Base-by-base conservation (phyloP, 2,797 vertebrate species). In the Glossophaga mutica region DNA sequence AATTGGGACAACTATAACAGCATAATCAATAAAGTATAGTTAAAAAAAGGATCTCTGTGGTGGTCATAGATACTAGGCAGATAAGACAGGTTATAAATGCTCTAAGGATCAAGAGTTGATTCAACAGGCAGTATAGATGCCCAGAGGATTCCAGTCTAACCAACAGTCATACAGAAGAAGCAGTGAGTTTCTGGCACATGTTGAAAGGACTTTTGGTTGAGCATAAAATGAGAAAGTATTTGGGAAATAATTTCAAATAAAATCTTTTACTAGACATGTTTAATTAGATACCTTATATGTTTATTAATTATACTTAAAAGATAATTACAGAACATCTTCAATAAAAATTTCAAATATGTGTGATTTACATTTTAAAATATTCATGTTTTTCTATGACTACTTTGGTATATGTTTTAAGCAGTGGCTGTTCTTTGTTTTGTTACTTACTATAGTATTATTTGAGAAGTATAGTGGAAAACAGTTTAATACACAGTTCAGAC, bases 271-370 rank as follows among this genome's bases (percentile, higher is more conserved):
- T 37, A 87, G 67, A 68, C 87, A 90, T 59, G 6, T 2, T 85
- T 81, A 78, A 73, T 84, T 87, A 68, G 29, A 37, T 74, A 37
- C 9, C 15, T 92, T 79, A 16, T 26, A 55, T 50, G 52, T 19
- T 92, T 92, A 90, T 46, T 90, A 11, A 70, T 86, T 81, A 90
- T 34, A 81, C 10, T 62, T 96, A 34, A 90, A 84, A 95, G 89
- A 37, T 59, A 82, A 76, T 50, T 90, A 86, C 2, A 77, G 44
- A 95, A 73, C 34, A 94, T 82, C 50, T 29, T 71, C 32, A 92
- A 77, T 68, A 7, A 87, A 95, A 95, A 92, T 82, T 67, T 91
- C 50, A 67, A 94, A 8, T 39, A 77, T 81, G 44, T 94, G 11
- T 68, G 24, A 93, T 48, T 65, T 21, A 42, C 2, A 65, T 62